Evolutionary conservation across 2,797 vertebrate species (phyloP).

Genomic region (Myotis planiceps): DNA sequence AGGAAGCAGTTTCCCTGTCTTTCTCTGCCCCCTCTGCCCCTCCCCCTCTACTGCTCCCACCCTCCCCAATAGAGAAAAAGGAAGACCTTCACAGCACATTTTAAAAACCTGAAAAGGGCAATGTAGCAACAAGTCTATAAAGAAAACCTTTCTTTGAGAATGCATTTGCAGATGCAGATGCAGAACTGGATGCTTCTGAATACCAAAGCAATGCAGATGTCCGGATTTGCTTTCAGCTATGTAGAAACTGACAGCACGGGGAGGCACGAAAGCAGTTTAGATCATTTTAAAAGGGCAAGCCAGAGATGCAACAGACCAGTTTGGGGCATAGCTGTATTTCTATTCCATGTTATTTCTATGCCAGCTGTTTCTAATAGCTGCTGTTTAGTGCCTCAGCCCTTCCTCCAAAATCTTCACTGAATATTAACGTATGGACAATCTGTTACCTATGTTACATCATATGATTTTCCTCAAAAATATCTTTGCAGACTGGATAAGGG

Average conservation of each 20-base stretch:
- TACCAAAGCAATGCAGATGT: not conserved
- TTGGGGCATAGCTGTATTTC: not conserved
- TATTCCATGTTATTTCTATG: not conserved
- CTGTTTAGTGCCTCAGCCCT: not conserved
- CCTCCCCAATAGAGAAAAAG: not conserved
- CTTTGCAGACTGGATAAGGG: not conserved
- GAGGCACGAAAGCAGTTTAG: not conserved
- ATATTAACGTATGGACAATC: not conserved
- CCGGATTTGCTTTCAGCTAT: not conserved
- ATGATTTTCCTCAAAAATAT: not conserved
- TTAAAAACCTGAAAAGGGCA: not conserved
- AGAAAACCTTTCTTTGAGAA: conserved; percentile 12
- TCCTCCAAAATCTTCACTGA: not conserved
- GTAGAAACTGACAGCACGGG: not conserved
- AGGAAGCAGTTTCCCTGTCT: not conserved
- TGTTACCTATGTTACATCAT: not conserved
- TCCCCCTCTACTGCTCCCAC: not conserved
- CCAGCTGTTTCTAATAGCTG: not conserved
- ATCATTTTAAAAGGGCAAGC: not conserved
- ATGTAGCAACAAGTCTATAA: not conserved
- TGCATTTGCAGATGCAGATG: not conserved
- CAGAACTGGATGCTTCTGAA: not conserved
- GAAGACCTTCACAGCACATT: not conserved
- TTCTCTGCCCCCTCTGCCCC: too few species aligned
- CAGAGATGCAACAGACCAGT: not conserved